Evolutionary conservation across 1,140 invertebrate genomes (phyloP), one percentile per base, ranked within the genome.

Genomic region (Bicyclus anynana): DNA sequence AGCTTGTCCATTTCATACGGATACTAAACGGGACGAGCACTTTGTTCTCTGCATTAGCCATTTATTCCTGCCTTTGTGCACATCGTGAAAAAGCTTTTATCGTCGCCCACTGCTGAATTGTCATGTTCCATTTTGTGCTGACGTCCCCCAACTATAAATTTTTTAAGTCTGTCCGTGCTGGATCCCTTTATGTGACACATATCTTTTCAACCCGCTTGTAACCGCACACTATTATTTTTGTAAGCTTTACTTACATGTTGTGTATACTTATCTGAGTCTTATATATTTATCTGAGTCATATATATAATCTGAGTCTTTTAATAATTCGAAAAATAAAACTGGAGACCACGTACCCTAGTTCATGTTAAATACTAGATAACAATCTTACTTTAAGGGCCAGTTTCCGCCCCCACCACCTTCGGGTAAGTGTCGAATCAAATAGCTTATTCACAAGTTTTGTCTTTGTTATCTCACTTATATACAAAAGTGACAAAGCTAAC

Each of bases 11-110:
- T 44, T 54, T 49, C 50, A 55, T 46, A 29, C 16, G 16, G 14
- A 50, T 17, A 50, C 38, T 44, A 35, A 37, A 53, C 42, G 40
- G 16, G n/a, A 59, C 29, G 38, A 38, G 27, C 55, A 62, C 61
- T 70, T 67, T 70, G 68, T 59, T 62, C 65, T 60, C 53, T 58
- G 27, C 58, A 64, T 67, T 62, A 64, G 61, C 56, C 68, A 70
- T 70, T 70, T 67, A 57, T 56, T 62, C 33, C 37, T 49, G 47
- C 49, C 59, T 62, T 55, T 62, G 57, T 69, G 57, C 57, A 57
- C 57, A 49, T n/a, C 16, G 47, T 38, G 48, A 40, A 53, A 48
- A 59, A 59, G 50, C 57, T 61, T 61, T 64, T 65, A 65, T 59
- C 46, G 29, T 29, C 26, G 35, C 47, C 51, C 46, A 54, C 46